Percentiles rank a stretch among this genome's conserved stretches.
Evolutionary conservation across 1,140 invertebrate genomes (phyloP).

Genomic region (Diorhabda sublineata): DNA sequence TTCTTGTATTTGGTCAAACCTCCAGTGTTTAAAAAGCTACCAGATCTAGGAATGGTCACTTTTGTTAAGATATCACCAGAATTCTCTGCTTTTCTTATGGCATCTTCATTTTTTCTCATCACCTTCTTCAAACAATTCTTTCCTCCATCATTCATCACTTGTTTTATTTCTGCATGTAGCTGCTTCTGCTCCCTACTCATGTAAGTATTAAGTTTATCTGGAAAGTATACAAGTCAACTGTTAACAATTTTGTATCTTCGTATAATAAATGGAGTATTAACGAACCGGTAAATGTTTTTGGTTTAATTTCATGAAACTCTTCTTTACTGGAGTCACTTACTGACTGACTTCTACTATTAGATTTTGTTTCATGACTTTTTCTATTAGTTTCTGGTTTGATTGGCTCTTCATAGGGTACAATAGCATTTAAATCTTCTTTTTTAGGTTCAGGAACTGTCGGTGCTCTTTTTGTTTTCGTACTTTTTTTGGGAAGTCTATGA

Average conservation of each 20-base stretch:
- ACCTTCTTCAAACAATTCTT: constrained; percentile 51
- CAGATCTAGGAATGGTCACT: constrained; percentile 75
- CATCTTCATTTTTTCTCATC: constrained; percentile 46
- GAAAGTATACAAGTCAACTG: constrained; percentile 15
- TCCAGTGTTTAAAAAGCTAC: constrained; percentile 77
- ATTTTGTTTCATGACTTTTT: constrained; percentile 50
- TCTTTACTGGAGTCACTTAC: constrained; percentile 33
- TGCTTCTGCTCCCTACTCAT: constrained; percentile 50
- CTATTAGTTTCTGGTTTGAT: constrained; percentile 38
- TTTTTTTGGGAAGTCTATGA: constrained; percentile 37
- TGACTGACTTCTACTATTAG: not conserved
- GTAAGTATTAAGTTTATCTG: constrained; percentile 46
- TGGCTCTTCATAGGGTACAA: constrained; percentile 50
- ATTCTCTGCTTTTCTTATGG: constrained; percentile 45
- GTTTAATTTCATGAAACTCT: constrained; percentile 47
- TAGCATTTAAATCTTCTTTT: constrained; percentile 47
- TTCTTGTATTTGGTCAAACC: constrained; percentile 65
- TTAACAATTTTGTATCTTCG: not conserved
- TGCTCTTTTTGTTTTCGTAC: constrained; percentile 38
- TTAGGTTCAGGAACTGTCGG: constrained; percentile 47
- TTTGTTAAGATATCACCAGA: constrained; percentile 75
- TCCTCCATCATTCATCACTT: constrained; percentile 38
- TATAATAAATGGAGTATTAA: not conserved
- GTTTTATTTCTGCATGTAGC: constrained; percentile 44
- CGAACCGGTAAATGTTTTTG: constrained; percentile 40